Evolutionary conservation across 2,888 invertebrate genomes (phyloP).

Genomic region (Nymphalis polychloros): DNA sequence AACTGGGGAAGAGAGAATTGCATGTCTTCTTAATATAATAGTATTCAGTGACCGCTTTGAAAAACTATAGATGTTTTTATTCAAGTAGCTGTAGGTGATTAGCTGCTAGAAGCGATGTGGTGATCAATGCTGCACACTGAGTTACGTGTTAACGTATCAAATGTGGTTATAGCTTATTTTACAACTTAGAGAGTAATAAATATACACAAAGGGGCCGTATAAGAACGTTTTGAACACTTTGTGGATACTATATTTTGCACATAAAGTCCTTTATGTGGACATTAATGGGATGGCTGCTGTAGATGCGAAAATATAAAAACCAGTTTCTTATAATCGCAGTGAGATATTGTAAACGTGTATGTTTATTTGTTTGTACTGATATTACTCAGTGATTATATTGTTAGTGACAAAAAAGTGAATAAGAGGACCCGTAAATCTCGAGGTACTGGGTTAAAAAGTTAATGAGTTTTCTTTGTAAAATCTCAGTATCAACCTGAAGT

Average conservation of each 20-base stretch:
- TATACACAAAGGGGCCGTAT: background rate
- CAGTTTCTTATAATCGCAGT: background rate
- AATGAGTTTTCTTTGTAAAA: no score
- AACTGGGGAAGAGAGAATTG: no score
- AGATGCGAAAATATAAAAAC: background rate
- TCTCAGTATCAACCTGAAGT: no score
- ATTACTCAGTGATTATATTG: no score
- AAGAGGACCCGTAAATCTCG: no score
- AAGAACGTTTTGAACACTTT: background rate
- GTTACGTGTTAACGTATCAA: background rate
- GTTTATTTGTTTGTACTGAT: background rate
- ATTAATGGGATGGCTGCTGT: background rate
- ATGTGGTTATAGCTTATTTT: slow-evolving; percentile 1
- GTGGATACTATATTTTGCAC: background rate
- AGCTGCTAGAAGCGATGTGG: background rate
- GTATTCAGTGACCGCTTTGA: no score
- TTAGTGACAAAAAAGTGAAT: no score
- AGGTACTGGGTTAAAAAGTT: no score
- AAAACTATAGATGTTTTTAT: no score
- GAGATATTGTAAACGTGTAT: background rate
- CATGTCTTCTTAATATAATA: no score
- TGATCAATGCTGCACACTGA: background rate
- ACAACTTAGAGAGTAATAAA: slow-evolving; percentile 6
- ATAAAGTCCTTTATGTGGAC: slow-evolving; percentile 1
- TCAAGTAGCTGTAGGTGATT: background rate